A percentile compares a stretch with the other conserved stretches of the same genome.
These are phyloP conservation scores for Glyptemys insculpta DNA, from an alignment of 2,797 vertebrate genomes.

Conservation along the genomic window DNA sequence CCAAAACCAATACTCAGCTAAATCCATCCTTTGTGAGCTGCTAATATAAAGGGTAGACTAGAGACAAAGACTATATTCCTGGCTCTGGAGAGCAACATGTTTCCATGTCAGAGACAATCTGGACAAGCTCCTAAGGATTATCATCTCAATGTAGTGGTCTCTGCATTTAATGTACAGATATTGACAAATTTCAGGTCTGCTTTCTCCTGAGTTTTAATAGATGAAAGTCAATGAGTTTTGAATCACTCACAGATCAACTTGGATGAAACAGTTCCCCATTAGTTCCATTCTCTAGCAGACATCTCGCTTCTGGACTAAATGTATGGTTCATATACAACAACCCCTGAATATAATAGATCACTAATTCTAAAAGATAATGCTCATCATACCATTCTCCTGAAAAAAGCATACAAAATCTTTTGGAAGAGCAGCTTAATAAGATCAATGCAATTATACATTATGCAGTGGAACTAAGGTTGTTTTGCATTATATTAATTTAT, in stretches of 20 bases:
- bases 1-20: background rate
- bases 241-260: background rate
- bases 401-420: background rate
- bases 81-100: background rate
- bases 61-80: background rate
- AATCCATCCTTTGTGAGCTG: background rate
- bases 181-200: background rate
- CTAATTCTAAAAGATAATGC: conserved; percentile 9
- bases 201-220: background rate
- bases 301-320: background rate
- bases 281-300: background rate
- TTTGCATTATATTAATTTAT: conserved; percentile 67
- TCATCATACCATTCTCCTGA: background rate
- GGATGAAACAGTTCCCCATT: background rate
- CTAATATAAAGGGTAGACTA: background rate
- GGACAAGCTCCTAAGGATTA: background rate
- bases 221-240: background rate
- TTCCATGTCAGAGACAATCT: background rate
- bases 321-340: background rate
- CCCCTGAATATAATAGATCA: background rate
- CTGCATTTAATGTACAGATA: background rate
- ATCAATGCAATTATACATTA: conserved; percentile 59
- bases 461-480: conserved; percentile 57
- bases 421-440: conserved; percentile 54
- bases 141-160: background rate